These are phyloP conservation scores for Hedychridium roseum DNA, from an alignment of 2,888 invertebrate species.

Conservation along the genomic window DNA sequence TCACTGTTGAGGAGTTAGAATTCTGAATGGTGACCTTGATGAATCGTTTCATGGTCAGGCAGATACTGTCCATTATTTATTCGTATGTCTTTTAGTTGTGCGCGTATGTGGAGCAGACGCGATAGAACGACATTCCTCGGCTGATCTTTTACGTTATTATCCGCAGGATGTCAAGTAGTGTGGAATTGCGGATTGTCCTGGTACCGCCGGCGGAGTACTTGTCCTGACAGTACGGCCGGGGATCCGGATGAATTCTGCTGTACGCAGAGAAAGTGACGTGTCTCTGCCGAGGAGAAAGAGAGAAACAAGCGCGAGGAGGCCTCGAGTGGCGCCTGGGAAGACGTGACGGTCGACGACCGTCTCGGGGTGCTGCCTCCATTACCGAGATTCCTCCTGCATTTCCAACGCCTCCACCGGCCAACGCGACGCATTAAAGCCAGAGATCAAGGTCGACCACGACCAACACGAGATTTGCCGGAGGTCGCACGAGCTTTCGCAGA, in stretches of 20 bases:
- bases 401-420: not conserved
- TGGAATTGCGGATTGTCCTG: constrained; percentile 5
- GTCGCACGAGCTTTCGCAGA: no score
- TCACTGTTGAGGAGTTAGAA: no score
- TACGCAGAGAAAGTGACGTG: constrained; percentile 27
- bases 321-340: constrained; percentile 14
- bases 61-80: no score
- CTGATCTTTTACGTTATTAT: constrained; percentile 45
- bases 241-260: constrained; percentile 9
- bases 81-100: no score
- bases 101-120: constrained; percentile 25
- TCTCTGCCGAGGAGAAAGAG: constrained; percentile 18
- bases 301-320: constrained; percentile 15
- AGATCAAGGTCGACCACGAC: no score
- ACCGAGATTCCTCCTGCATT: constrained; percentile 1
- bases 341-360: constrained; percentile 16
- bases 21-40: no score
- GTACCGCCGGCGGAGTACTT: constrained; percentile 5
- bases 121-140: constrained; percentile 36
- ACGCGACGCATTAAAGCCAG: no score
- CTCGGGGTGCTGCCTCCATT: constrained; percentile 10
- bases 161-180: constrained; percentile 32
- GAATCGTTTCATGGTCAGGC: no score
- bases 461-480: no score
- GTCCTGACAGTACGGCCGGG: constrained; percentile 9